phyloP scores from a whole-genome alignment of 37 sponge, comb jelly and placozoan genomes.

The Spongilla lacustris region DNA sequence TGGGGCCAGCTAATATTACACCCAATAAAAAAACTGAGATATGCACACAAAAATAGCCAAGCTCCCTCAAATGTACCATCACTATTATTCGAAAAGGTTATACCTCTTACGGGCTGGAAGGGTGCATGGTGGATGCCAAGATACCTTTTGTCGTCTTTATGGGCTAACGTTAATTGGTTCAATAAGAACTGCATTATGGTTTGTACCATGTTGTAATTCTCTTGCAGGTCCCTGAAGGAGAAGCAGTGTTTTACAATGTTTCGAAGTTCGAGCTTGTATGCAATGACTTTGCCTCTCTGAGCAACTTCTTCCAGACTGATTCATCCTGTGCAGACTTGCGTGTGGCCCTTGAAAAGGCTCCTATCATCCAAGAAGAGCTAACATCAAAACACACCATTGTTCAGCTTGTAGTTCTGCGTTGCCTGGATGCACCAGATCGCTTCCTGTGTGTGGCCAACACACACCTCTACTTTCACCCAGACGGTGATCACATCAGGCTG shows the following conservation, averaged over 20 bases:
- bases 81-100: too few relatives aligned
- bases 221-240: conserved; percentile 78
- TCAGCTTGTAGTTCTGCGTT: conserved; percentile 31
- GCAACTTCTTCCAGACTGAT: conserved; percentile 47
- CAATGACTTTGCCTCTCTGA: conserved; percentile 27
- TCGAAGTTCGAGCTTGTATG: conserved; percentile 55
- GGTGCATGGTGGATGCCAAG: too few relatives aligned
- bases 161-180: too few relatives aligned
- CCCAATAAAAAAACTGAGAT: too few relatives aligned
- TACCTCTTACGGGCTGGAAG: too few relatives aligned
- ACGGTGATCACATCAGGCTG: conserved; percentile 76
- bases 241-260: conserved; percentile 65
- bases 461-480: conserved; percentile 80
- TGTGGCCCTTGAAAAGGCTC: conserved; percentile 13
- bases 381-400: conserved; percentile 52
- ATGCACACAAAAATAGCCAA: too few relatives aligned
- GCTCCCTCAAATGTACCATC: too few relatives aligned
- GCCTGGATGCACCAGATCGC: not conserved
- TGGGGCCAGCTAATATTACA: too few relatives aligned
- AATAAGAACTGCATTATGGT: not conserved
- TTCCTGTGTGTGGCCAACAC: conserved; percentile 73
- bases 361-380: conserved; percentile 28
- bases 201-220: conserved; percentile 6
- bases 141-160: too few relatives aligned
- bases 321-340: conserved; percentile 22